phyloP scores from a whole-genome alignment of 1,140 invertebrate species.

The Sinella curviseta region DNA sequence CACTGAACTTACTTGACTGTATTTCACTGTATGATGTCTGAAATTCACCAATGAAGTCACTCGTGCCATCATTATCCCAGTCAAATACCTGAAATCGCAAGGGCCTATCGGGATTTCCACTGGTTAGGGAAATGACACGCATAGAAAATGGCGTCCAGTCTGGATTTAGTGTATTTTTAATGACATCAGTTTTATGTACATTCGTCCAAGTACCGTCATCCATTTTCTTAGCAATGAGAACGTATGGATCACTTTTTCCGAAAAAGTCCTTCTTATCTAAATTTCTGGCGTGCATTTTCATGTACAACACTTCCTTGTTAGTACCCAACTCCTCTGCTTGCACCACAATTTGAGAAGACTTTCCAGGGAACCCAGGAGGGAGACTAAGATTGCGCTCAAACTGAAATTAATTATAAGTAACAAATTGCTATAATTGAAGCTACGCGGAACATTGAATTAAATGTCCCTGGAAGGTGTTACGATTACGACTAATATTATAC shows the following conservation, averaged over 20 bases:
- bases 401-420: conserved; percentile 31
- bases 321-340: conserved; percentile 58
- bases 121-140: conserved; percentile 57
- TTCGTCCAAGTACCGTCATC: conserved; percentile 59
- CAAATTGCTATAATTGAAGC: not conserved
- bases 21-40: conserved; percentile 54
- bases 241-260: conserved; percentile 62
- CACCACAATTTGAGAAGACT: conserved; percentile 54
- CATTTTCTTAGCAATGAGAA: conserved; percentile 58
- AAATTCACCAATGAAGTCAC: conserved; percentile 59
- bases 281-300: conserved; percentile 57
- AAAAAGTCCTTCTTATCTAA: conserved; percentile 63
- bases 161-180: conserved; percentile 62
- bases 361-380: conserved; percentile 37
- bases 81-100: conserved; percentile 59
- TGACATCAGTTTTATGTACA: conserved; percentile 61
- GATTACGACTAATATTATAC: conserved; percentile 39
- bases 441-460: not conserved
- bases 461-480: not conserved
- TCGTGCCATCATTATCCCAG: conserved; percentile 58
- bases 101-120: conserved; percentile 59
- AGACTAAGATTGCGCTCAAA: conserved; percentile 43
- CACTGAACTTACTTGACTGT: conserved; percentile 50
- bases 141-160: conserved; percentile 61
- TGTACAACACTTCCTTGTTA: conserved; percentile 58